Percentiles rank a stretch among this genome's conserved stretches.
Evolutionary conservation across 2,113 vertebrate species (phyloP).

Genomic region (Corythaeola cristata): DNA sequence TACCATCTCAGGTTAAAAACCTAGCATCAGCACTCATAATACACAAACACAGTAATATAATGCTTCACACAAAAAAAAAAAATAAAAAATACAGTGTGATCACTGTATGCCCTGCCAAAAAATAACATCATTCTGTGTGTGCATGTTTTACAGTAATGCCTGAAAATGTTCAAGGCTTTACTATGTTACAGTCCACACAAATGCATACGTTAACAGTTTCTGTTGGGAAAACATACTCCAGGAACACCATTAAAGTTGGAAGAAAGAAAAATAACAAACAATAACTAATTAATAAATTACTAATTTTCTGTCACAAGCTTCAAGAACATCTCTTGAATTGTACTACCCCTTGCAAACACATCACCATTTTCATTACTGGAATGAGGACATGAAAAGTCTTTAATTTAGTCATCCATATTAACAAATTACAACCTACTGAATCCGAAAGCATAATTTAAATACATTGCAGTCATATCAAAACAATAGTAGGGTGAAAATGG

Average conservation of each 20-base stretch:
- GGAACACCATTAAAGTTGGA: not conserved
- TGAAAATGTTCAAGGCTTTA: not conserved
- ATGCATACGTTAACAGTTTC: not conserved
- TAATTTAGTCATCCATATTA: not conserved
- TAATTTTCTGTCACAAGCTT: not conserved
- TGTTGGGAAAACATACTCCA: not conserved
- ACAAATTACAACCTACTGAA: not conserved
- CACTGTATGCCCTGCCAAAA: not conserved
- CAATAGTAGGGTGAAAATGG: not conserved
- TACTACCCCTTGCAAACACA: not conserved
- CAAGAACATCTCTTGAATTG: not conserved
- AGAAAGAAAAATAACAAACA: not conserved
- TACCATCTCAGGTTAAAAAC: not conserved
- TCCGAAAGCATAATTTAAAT: not conserved
- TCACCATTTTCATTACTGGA: not conserved
- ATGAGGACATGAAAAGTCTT: not conserved
- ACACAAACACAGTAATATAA: not conserved
- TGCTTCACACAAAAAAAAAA: not conserved
- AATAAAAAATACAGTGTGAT: not conserved
- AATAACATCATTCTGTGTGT: fast-evolving
- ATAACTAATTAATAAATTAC: not conserved
- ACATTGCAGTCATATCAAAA: not conserved
- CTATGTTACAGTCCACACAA: not conserved
- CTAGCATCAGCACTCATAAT: not conserved
- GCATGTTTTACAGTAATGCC: not conserved